These are phyloP conservation scores for Hymenochirus boettgeri DNA, from an alignment of 2,113 vertebrate genomes.

Conservation along the genomic window DNA sequence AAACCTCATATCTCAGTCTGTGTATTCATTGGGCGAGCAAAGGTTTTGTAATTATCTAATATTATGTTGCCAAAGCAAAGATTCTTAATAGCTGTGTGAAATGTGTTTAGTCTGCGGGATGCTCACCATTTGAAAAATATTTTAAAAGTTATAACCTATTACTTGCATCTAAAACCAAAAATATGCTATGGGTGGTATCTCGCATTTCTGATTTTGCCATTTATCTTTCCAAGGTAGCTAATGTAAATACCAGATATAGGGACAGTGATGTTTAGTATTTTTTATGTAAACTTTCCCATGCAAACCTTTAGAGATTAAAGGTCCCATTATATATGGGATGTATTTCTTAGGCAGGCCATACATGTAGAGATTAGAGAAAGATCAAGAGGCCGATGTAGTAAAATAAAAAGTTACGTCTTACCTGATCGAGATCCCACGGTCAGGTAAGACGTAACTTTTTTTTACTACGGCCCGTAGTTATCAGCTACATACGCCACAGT, in stretches of 20 bases:
- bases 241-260: constrained; percentile 4
- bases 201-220: constrained; percentile 1
- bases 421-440: too few relatives aligned
- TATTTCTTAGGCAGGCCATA: too few relatives aligned
- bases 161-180: constrained; percentile 8
- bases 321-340: too few relatives aligned
- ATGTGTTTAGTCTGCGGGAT: constrained; percentile 30
- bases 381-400: too few relatives aligned
- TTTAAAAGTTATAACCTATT: constrained; percentile 16
- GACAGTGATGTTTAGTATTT: neutral
- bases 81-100: constrained; percentile 19
- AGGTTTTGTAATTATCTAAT: neutral
- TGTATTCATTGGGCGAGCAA: neutral
- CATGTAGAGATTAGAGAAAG: too few relatives aligned
- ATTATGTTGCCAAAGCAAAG: constrained; percentile 28
- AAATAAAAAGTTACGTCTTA: too few relatives aligned
- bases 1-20: neutral
- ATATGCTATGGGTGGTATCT: neutral
- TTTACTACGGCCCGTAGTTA: too few relatives aligned
- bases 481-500: too few relatives aligned
- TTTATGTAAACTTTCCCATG: neutral
- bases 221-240: constrained; percentile 17
- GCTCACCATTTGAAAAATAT: constrained; percentile 30
- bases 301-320: too few relatives aligned
- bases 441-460: too few relatives aligned